phyloP scores from a whole-genome alignment of 1,140 invertebrate genomes.

The Magallana angulata region DNA sequence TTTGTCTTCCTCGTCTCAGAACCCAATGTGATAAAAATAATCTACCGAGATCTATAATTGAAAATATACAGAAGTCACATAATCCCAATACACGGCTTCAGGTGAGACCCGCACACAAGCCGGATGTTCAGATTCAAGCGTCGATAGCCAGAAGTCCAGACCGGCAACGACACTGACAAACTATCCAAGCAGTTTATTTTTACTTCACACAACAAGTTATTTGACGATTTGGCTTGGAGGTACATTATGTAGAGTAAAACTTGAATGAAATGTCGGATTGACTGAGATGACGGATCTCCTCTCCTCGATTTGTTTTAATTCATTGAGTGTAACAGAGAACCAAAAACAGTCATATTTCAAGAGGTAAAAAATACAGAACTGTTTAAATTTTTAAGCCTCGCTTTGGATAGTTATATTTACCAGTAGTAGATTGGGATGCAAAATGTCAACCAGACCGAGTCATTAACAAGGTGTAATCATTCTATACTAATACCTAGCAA shows the following conservation, averaged over 20 bases:
- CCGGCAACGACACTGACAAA: neutral
- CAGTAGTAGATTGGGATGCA: no score
- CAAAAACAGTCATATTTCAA: neutral
- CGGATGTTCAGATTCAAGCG: slow-evolving; percentile 5
- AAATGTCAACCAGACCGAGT: no score
- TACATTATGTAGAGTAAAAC: neutral
- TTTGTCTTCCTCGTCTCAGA: neutral
- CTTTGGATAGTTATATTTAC: no score
- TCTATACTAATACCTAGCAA: no score
- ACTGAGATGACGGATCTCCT: neutral
- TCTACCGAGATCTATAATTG: slow-evolving; percentile 29
- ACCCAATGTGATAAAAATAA: slow-evolving; percentile 15
- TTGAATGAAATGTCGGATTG: neutral
- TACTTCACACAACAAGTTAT: neutral
- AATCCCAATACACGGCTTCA: neutral
- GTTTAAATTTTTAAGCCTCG: no score
- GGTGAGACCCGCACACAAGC: neutral
- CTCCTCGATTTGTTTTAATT: neutral
- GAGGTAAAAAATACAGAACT: no score
- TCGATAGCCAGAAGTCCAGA: neutral
- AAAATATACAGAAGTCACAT: neutral
- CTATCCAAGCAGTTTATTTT: neutral
- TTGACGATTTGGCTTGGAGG: neutral
- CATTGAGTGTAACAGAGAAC: neutral
- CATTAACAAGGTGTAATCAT: no score